Evolutionary conservation across 2,888 invertebrate genomes (phyloP), one percentile per base, ranked within the genome.

Genomic region (Mystacides longicornis): DNA sequence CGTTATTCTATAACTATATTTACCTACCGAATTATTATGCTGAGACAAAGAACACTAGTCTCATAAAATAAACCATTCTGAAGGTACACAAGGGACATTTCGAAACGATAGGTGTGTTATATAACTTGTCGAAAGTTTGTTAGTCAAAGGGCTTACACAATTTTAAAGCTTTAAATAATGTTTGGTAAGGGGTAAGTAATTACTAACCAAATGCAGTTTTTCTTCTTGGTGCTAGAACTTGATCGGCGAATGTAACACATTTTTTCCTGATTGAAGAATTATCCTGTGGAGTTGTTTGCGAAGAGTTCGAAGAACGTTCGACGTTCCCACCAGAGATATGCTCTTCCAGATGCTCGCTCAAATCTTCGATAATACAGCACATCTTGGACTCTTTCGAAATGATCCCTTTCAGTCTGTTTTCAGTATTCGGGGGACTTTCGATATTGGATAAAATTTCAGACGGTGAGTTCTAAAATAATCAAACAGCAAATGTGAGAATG

Each of bases 211-310:
- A 54, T 22, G 16, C 45, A 19, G 18, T 27, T 43, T 54, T 54
- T 22, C 21, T 49, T 21, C 37, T 54, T 21, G 37, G 37, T 7
- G 43, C 20, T 7, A 7, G 18, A 18, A 47, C 49, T 11, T 57
- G 53, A 9, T 56, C 60, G 14, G 54, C 53, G 19, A 60, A 60
- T 23, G 58, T 60, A 11, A 60, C 60, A 14, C 46, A 48, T 50
- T 60, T 60, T 23, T 59, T 60, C n/a, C 42, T 48, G 37, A 52
- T 52, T 2, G 51, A 54, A 49, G 37, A 49, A 22, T 49, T 49
- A 2, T n/a, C 33, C 18, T 27, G 47, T 1, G 47, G 47, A 14
- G 20, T 48, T 21, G 22, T 27, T 2, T 19, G 19, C n/a, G 27
- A 27, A n/a, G 31, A 52, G 21, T 19, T 20, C 14, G 50, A 19